phyloP scores from a whole-genome alignment of 1,140 invertebrate genomes.

The Hermetia illucens region DNA sequence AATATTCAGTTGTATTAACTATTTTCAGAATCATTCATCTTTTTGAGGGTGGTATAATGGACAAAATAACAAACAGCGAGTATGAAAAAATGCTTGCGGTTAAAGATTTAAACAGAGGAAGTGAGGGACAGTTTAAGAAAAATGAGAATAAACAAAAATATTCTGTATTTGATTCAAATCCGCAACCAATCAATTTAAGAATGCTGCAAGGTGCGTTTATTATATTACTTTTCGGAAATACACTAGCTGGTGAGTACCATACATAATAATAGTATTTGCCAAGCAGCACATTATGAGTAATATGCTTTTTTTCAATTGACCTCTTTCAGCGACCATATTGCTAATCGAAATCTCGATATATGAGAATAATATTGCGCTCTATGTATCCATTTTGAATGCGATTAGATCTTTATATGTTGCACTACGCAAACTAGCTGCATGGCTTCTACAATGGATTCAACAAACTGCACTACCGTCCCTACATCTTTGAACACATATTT shows the following conservation, averaged over 20 bases:
- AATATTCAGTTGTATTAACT: neutral
- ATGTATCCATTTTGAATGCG: no score
- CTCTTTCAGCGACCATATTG: no score
- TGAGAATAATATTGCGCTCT: no score
- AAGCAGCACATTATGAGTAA: no score
- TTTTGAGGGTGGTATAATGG: slow-evolving; percentile 53
- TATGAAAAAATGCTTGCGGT: slow-evolving; percentile 45
- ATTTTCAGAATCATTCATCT: slow-evolving; percentile 49
- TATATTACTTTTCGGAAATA: slow-evolving; percentile 40
- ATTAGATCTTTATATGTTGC: no score
- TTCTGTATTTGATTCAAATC: slow-evolving; percentile 22
- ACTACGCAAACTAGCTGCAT: no score
- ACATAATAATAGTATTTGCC: no score
- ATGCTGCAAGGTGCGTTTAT: slow-evolving; percentile 53
- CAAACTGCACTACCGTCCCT: no score
- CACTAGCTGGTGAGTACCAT: slow-evolving; percentile 18
- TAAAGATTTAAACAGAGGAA: slow-evolving; percentile 16
- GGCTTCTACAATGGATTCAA: no score
- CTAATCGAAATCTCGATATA: no score
- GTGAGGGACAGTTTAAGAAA: slow-evolving; percentile 7
- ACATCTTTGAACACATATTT: no score
- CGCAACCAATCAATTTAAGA: slow-evolving; percentile 44
- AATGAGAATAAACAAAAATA: slow-evolving; percentile 9
- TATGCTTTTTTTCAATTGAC: no score
- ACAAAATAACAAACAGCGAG: slow-evolving; percentile 54